Evolutionary conservation across 1,140 invertebrate genomes (phyloP), one percentile per base, ranked within the genome.

Genomic region (Heliconius hermathena): DNA sequence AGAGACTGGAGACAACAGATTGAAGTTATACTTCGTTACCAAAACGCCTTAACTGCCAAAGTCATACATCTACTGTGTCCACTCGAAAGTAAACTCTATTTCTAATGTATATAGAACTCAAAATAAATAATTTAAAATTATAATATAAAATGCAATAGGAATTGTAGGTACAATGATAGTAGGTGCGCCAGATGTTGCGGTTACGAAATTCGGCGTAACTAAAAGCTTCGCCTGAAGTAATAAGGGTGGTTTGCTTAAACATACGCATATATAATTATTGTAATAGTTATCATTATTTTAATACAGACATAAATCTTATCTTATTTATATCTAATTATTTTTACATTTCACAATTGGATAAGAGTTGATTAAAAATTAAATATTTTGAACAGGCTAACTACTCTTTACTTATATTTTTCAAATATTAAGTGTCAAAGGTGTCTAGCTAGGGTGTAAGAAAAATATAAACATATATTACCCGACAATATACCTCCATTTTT

Each of bases 181-280:
- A 89, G 85, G 87, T 87, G 89, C 83, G 83, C 90, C 93, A 93
- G 93, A 91, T 94, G 93, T 90, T 93, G 91, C 81, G 93, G 90
- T 93, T 88, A 85, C 88, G 89, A 92, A 91, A 91, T 93, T 92
- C 87, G 80, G 82, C 82, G 85, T 87, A 92, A 92, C 91, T 93
- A 91, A 91, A 91, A 91, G 88, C 90, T 89, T 82, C 79, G 81
- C 82, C 86, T 77, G 76, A 81, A 90, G 86, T 89, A 20, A 52
- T 91, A 87, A 88, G 85, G 87, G 82, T 86, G 57, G 86, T 84
- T 85, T 84, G 81, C 80, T 82, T 84, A 80, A 82, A 87, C 78
- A 80, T 75, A 76, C 70, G 33, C 57, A 2, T 66, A 11, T 66
- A 66, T 66, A 29, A 66, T 26, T 26, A 66, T 29, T 66, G 22